A percentile compares a stretch with the other conserved stretches of the same genome.
Conservation (phyloP, 2,797 vertebrate species). For the Coendou prehensilis region DNA sequence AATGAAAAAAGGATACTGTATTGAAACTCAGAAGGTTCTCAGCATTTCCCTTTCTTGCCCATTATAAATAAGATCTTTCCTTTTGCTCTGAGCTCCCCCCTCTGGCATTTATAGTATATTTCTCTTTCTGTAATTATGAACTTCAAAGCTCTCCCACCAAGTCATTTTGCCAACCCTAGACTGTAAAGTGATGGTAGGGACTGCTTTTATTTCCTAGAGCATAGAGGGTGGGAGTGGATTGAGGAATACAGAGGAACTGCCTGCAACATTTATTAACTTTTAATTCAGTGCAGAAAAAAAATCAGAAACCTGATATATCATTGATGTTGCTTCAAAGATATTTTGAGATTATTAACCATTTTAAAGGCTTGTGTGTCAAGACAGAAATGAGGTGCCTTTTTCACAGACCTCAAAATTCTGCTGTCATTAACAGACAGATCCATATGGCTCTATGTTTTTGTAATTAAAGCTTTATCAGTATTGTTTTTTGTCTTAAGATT, state of each 20-base stretch:
- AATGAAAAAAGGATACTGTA: background rate
- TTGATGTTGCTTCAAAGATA: slow-evolving; percentile 30
- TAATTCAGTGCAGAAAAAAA: slow-evolving; percentile 59
- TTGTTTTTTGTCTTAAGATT: background rate
- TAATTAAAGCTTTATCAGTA: slow-evolving; percentile 38
- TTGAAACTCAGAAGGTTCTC: slow-evolving; percentile 64
- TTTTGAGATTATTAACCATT: slow-evolving; percentile 25
- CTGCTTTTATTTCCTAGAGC: slow-evolving; percentile 1
- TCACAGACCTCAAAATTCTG: slow-evolving; percentile 1
- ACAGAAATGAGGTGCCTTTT: slow-evolving; percentile 4
- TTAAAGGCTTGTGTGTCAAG: slow-evolving; percentile 23
- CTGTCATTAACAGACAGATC: background rate
- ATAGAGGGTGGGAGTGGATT: background rate
- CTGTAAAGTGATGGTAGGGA: background rate
- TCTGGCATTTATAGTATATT: slow-evolving; percentile 86
- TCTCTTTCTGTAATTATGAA: slow-evolving; percentile 44
- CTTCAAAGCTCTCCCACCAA: slow-evolving; percentile 47
- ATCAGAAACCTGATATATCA: background rate
- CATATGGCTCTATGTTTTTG: slow-evolving; percentile 46
- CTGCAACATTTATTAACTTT: slow-evolving; percentile 61
- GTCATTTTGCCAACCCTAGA: slow-evolving; percentile 46
- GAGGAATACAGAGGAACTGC: background rate
- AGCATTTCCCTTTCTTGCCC: slow-evolving; percentile 48
- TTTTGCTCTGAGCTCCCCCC: slow-evolving; percentile 91
- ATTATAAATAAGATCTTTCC: slow-evolving; percentile 79